Conservation (phyloP, 2,113 vertebrate species). For the Hyla sarda region DNA sequence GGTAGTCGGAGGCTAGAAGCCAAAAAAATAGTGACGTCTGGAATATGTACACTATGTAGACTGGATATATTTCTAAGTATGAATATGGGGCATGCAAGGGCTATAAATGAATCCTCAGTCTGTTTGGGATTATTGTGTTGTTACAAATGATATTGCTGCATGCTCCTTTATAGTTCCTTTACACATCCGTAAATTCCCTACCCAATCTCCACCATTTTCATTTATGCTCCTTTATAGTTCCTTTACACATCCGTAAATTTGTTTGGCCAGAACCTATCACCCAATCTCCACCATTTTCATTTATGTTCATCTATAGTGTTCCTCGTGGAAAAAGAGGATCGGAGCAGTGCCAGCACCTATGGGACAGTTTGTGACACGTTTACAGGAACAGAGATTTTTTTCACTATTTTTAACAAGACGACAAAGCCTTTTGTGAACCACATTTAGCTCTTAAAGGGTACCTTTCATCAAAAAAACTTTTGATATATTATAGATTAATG, state of each 20-base stretch:
- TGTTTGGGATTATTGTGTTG: neutral
- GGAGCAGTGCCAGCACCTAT: neutral
- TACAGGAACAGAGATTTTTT: too few species aligned
- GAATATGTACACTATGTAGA: neutral
- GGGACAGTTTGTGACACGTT: too few species aligned
- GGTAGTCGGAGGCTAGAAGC: slow-evolving; percentile 3
- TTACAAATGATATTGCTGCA: neutral
- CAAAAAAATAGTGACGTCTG: slow-evolving; percentile 20
- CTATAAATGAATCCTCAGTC: neutral
- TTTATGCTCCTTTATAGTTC: neutral
- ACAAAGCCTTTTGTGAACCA: too few species aligned
- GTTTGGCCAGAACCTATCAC: slow-evolving; percentile 11
- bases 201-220: too few species aligned
- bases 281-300: neutral
- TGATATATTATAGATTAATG: too few species aligned
- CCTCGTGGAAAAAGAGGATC: neutral
- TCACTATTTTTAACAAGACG: too few species aligned
- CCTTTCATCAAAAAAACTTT: too few species aligned
- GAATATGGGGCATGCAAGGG: neutral
- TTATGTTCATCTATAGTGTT: neutral
- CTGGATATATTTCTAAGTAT: too few species aligned
- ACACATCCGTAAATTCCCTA: too few species aligned
- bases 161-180: neutral
- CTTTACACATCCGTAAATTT: neutral
- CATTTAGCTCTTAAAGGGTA: too few species aligned